Conservation (phyloP, 2,888 invertebrate species). For the Athetis lepigone region DNA sequence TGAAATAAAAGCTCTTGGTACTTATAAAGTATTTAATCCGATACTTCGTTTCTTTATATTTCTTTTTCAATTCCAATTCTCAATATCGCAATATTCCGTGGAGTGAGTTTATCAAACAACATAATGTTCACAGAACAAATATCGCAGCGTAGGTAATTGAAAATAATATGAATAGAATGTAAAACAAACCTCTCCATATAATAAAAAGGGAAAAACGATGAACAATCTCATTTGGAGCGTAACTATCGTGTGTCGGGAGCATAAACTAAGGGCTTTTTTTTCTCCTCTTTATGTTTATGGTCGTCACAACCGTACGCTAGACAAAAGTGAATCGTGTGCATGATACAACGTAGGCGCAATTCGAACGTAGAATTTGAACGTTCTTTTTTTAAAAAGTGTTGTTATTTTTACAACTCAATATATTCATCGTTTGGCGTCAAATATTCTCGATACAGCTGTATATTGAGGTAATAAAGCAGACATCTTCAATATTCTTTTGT, state of each 20-base stretch:
- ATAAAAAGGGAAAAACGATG: conserved; percentile 46
- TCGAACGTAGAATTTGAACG: conserved; percentile 39
- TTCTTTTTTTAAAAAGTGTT: conserved; percentile 25
- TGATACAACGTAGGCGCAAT: conserved; percentile 32
- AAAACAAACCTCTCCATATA: conserved; percentile 33
- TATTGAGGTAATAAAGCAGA: conserved; percentile 54
- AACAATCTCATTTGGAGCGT: conserved; percentile 54
- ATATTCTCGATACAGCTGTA: conserved; percentile 46
- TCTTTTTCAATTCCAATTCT: conserved; percentile 23
- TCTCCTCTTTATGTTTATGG: conserved; percentile 51
- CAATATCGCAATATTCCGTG: conserved; percentile 17
- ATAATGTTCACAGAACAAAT: conserved; percentile 28
- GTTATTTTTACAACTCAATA: conserved; percentile 30
- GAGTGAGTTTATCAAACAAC: conserved; percentile 35
- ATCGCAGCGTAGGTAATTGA: conserved; percentile 36
- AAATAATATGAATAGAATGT: conserved; percentile 49
- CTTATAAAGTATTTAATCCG: conserved; percentile 4
- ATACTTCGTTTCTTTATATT: conserved; percentile 25
- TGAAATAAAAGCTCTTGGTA: conserved; percentile 1
- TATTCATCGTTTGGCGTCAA: conserved; percentile 33
- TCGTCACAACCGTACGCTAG: conserved; percentile 47
- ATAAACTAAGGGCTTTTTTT: conserved; percentile 55
- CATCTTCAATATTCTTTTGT: conserved; percentile 65
- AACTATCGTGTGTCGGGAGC: conserved; percentile 55
- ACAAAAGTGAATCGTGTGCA: conserved; percentile 52